Base-by-base conservation (phyloP, 2,888 invertebrate species). In the Alentia gelatinosa region DNA sequence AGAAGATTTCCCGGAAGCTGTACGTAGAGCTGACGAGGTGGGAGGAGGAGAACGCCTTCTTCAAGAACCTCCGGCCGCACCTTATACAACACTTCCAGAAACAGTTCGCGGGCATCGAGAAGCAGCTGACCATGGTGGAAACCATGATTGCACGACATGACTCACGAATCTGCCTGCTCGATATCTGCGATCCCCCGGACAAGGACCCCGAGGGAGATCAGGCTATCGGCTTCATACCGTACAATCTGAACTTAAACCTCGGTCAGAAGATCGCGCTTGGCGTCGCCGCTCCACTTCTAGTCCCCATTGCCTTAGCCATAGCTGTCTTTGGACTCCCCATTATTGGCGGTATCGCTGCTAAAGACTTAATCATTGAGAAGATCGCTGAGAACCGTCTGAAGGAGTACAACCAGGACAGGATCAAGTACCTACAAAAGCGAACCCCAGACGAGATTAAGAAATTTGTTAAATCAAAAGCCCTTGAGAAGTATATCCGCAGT, bases 101-200 rank as follows among this genome's bases (percentile, higher is more conserved):
- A 26, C 92, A 93, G 79, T 94, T 94, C 90, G 93, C 93, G 12
- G 93, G 93, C 39, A 94, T 94, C 91, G 92, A 93, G 30, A 92
- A 91, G 19, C 93, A 93, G 75, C 92, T 94, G 30, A 93, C 91
- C 89, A 50, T 91, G 40, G 93, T 93, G 42, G 93, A 94, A 89
- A 92, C 93, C 30, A 91, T 92, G 63, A 91, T 94, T 90, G 91
- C 91, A 30, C 83, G 90, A n/a, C 90, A 91, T 89, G 91, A 92
- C 68, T 91, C 91, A 0, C 74, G 89, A 23, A 39, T 90, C 39
- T 90, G 90, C 37, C 83, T 90, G 90, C 56, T 91, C 0, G 89
- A 88, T 42, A 88, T 91, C 33, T 63, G 89, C 19, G 90, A 91
- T 33, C 35, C 88, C 3, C 91, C 84, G 23, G 83, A 90, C 79